Percentiles rank a stretch among this genome's conserved stretches.
Evolutionary conservation across 2,113 vertebrate species (phyloP).

Genomic region (Silurus asotus): DNA sequence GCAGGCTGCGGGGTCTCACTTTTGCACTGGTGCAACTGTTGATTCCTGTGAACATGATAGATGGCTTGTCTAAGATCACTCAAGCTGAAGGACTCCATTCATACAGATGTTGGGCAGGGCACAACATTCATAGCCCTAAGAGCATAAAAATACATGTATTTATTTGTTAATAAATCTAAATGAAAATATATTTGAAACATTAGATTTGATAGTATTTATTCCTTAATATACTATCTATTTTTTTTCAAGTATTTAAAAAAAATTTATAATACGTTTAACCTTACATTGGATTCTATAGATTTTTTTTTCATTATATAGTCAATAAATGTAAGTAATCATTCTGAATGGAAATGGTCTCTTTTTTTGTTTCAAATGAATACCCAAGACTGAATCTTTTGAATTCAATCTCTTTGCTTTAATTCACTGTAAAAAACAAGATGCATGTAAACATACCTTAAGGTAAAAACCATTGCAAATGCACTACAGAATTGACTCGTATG

Average conservation of each 20-base stretch:
- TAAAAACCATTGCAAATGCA: not conserved
- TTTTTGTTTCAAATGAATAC: not conserved
- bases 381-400: not conserved
- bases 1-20: not conserved
- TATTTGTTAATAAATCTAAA: not conserved
- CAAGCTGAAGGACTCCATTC: slow-evolving; percentile 44
- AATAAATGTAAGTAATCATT: not conserved
- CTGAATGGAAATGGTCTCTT: not conserved
- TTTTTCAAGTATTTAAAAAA: not conserved
- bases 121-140: not conserved
- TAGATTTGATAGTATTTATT: not conserved
- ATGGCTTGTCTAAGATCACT: slow-evolving; percentile 33
- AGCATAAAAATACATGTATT: not conserved
- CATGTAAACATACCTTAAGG: not conserved
- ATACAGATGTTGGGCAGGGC: not conserved
- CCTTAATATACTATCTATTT: not conserved
- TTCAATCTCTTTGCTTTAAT: not conserved
- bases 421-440: not conserved
- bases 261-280: too few relatives aligned
- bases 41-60: not conserved
- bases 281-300: not conserved
- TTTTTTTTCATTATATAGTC: not conserved
- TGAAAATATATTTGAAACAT: not conserved
- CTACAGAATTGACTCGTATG: not conserved
- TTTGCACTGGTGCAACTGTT: not conserved